Evolutionary conservation across 2,113 vertebrate species (phyloP), one percentile per base, ranked within the genome.

Genomic region (Tiliqua scincoides): DNA sequence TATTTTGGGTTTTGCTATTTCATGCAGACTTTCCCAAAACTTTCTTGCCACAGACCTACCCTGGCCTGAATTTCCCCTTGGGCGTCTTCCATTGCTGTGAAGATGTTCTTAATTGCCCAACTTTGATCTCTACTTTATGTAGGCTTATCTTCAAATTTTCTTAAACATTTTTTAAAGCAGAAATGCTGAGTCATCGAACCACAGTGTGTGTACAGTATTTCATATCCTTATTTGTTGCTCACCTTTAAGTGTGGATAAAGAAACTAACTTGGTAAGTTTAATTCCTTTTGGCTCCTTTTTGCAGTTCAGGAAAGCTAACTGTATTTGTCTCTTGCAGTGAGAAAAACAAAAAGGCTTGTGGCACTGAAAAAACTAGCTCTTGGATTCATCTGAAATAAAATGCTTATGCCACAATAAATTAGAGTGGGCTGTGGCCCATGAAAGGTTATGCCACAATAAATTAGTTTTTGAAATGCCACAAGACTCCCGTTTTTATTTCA

Each of bases 201-300:
- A 74, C 57, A n/a, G n/a, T n/a, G n/a, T n/a, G n/a, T n/a, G n/a
- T n/a, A n/a, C 5, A 70, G n/a, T 75, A 70, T 23, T 76, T 61
- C 79, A 71, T 85, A 59, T 78, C 27, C n/a, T 85, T 78, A 40
- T 70, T 71, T 43, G 18, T 43, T 61, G 27, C 48, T 79, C 67
- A 52, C 62, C 25, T 52, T 68, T 68, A 78, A 72, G 62, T 37
- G 11, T 59, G 52, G 68, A 73, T 85, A 57, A 62, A 63, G 27
- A 79, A 79, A 62, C 14, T 61, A 72, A 30, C 61, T n/a, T 61
- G 75, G 52, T 79, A 70, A 79, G 54, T 79, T 18, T 71, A 3
- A 71, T 27, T 57, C 27, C 62, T 40, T 48, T 70, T 70, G 32
- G 43, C 21, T 79, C 14, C 54, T 79, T 32, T 18, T 73, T 61